These are phyloP conservation scores for Escarpia spicata DNA, from an alignment of 2,888 invertebrate genomes.

Conservation along the genomic window DNA sequence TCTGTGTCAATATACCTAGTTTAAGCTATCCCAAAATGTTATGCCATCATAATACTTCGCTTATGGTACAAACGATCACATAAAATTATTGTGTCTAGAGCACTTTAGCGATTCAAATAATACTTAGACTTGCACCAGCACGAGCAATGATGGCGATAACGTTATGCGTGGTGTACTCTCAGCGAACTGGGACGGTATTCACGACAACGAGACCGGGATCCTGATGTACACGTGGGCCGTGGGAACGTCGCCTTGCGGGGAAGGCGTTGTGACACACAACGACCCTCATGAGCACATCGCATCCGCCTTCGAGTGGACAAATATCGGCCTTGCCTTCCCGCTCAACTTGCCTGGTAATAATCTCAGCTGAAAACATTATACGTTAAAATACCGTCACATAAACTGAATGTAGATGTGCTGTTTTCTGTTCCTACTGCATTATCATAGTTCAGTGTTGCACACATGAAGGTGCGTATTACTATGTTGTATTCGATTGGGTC, in stretches of 20 bases:
- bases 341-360: constrained; percentile 18
- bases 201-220: constrained; percentile 51
- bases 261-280: constrained; percentile 44
- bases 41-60: no score
- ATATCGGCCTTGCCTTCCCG: constrained; percentile 39
- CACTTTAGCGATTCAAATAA: no score
- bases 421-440: background rate
- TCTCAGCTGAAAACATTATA: background rate
- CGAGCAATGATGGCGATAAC: no score
- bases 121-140: no score
- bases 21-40: no score
- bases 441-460: background rate
- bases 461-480: background rate
- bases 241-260: constrained; percentile 43
- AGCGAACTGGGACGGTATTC: constrained; percentile 56
- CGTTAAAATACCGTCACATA: background rate
- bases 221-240: constrained; percentile 46
- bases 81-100: no score
- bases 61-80: no score
- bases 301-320: constrained; percentile 48
- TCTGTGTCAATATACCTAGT: no score
- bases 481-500: background rate
- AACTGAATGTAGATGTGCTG: background rate
- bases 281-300: constrained; percentile 52
- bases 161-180: background rate